Evolutionary conservation across 1,140 invertebrate genomes (phyloP), one percentile per base, ranked within the genome.

Genomic region (Sycobia sp.): DNA sequence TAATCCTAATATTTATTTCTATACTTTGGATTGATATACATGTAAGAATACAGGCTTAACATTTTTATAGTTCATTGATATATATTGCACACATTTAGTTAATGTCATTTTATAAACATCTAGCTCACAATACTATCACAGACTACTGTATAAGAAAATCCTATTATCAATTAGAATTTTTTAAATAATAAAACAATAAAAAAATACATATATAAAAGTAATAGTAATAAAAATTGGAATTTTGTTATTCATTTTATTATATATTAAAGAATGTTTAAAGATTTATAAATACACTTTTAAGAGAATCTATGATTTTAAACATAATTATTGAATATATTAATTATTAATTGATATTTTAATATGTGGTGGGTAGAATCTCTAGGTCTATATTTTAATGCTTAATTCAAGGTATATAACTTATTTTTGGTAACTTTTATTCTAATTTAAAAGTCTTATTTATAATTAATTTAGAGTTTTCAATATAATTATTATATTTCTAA

Each of bases 61-160:
- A 34, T 34, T 34, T 11, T 5, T 34, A 34, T 34, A 34, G 11
- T 34, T 34, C 32, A 34, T 11, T 34, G 5, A 8, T 22, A 41
- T 41, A 27, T 27, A 29, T 41, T 41, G 23, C 23, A 14, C 25
- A 18, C 38, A 1, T 22, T 18, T 13, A 36, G 32, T 36, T 53
- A 10, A 14, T 18, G 20, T 53, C 22, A 54, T 41, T 16, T 54
- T 25, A 22, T 22, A 27, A 54, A 54, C 22, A 9, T 27, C n/a
- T 10, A 8, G 9, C 27, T 20, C 54, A 7, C 11, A 22, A 46
- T 13, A 46, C 55, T 57, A 57, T 57, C 55, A 57, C 55, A 57
- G 55, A 38, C 29, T 57, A 57, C 13, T 20, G 20, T 25, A 36
- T 46, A 20, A 57, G 36, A 57, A 43, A 34, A 34, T 57, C 43